These are phyloP conservation scores for Dryas iulia DNA, from an alignment of 1,140 invertebrate species.

Conservation along the genomic window DNA sequence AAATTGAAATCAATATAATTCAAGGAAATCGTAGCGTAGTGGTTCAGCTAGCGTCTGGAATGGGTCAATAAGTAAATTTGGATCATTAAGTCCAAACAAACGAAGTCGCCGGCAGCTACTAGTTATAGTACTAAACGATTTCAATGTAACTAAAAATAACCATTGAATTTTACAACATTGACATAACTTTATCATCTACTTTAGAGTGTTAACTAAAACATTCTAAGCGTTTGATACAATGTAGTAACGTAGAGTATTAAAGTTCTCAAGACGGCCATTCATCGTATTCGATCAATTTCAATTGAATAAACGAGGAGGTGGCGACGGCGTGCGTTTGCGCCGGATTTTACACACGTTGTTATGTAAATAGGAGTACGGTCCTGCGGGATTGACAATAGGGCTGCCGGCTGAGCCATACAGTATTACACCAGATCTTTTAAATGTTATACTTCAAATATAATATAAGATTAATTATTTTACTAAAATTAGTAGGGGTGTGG, in stretches of 20 bases:
- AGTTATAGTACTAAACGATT: no score
- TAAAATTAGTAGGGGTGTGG: no score
- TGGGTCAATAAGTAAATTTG: no score
- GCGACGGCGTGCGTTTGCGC: slow-evolving; percentile 44
- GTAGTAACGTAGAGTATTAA: slow-evolving; percentile 19
- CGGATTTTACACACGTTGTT: slow-evolving; percentile 52
- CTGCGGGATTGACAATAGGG: slow-evolving; percentile 8
- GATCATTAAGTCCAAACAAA: no score
- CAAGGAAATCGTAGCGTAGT: no score
- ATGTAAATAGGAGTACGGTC: slow-evolving; percentile 47
- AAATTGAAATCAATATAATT: no score
- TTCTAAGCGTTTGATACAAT: slow-evolving; percentile 11
- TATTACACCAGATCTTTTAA: neutral
- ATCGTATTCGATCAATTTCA: slow-evolving; percentile 61
- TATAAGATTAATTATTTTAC: neutral
- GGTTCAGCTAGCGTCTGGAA: no score
- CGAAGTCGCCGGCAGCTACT: no score
- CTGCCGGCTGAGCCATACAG: slow-evolving; percentile 37
- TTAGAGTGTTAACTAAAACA: neutral
- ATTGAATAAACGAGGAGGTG: slow-evolving; percentile 65
- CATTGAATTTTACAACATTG: neutral
- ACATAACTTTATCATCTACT: neutral
- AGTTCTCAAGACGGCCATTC: slow-evolving; percentile 55
- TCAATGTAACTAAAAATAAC: no score
- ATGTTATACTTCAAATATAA: neutral